Conservation (phyloP, 1,140 invertebrate genomes). For the Dreissena rostriformis region DNA sequence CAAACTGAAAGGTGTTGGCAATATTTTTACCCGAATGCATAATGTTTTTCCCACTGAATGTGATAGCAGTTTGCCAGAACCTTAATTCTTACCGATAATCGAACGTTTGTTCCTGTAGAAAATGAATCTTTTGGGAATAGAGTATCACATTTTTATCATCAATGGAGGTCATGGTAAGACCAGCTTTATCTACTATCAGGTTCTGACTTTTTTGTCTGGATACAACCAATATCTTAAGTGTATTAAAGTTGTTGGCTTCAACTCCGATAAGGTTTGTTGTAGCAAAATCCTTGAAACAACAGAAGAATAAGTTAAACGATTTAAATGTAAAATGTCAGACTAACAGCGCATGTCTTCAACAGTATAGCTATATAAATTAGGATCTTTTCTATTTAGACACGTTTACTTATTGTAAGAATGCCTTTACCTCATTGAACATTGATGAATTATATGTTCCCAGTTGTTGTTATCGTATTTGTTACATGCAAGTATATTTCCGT, state of each 20-base stretch:
- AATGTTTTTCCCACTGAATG: no score
- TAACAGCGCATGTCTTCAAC: not conserved
- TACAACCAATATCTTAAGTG: conserved; percentile 5
- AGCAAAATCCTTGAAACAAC: not conserved
- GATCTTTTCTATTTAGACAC: not conserved
- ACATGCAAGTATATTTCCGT: not conserved
- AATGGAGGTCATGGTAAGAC: not conserved
- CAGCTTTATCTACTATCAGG: conserved; percentile 21
- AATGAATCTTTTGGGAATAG: conserved; percentile 30
- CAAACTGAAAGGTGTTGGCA: no score
- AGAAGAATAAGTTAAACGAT: not conserved
- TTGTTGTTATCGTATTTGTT: not conserved
- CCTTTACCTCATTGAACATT: not conserved
- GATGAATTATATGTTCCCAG: no score
- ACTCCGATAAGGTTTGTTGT: not conserved
- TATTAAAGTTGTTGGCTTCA: conserved; percentile 19
- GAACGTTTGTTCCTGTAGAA: not conserved
- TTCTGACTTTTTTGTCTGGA: conserved; percentile 27
- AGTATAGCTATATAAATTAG: not conserved
- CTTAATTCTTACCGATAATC: not conserved
- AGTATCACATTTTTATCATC: conserved; percentile 29
- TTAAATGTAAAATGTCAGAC: not conserved
- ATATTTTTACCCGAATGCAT: no score
- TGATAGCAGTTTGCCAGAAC: no score
- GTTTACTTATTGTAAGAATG: not conserved